phyloP scores from a whole-genome alignment of 2,797 vertebrate species.

The Paramormyrops hopkinsi region DNA sequence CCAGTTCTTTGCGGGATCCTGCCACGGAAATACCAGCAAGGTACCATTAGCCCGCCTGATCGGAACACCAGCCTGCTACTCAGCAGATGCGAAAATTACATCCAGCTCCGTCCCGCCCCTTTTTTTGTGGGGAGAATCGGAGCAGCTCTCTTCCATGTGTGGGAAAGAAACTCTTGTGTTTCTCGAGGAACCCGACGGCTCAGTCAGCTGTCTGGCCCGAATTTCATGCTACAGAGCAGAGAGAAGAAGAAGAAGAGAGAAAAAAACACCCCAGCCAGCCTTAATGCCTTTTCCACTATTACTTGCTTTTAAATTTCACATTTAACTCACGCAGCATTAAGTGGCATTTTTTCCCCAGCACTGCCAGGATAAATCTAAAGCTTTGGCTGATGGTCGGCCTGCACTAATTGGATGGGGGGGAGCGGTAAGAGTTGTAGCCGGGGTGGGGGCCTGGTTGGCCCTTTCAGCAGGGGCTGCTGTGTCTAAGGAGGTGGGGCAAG shows the following conservation, averaged over 20 bases:
- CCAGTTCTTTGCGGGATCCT: background rate
- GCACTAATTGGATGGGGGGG: background rate
- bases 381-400: background rate
- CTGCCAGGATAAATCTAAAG: background rate
- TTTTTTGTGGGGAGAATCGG: background rate
- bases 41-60: background rate
- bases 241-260: background rate
- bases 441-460: background rate
- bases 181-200: background rate
- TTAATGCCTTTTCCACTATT: background rate
- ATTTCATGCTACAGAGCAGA: background rate
- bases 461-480: background rate
- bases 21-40: background rate
- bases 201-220: conserved; percentile 9
- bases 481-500: background rate
- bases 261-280: background rate
- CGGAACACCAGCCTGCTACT: background rate
- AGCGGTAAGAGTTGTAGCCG: no score
- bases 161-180: background rate
- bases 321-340: background rate
- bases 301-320: background rate
- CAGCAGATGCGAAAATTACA: background rate
- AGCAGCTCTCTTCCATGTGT: background rate
- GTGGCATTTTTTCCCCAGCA: background rate
- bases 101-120: background rate